A percentile compares a stretch with the other conserved stretches of the same genome.
Conservation (phyloP, 2,113 vertebrate genomes). For the Pandion haliaetus region DNA sequence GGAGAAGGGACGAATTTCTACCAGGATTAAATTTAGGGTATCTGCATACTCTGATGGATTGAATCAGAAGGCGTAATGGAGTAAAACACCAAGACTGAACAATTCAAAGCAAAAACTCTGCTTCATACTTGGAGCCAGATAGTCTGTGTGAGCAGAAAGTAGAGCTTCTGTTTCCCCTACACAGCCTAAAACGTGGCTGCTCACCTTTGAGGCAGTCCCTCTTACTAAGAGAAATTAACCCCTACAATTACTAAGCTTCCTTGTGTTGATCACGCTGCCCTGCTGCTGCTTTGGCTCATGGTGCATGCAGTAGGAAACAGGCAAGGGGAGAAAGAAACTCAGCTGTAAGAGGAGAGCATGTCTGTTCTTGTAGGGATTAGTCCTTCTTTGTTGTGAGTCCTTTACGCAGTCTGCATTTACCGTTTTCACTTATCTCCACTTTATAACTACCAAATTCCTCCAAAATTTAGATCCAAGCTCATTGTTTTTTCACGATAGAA, state of each 20-base stretch:
- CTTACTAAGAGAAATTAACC: not conserved
- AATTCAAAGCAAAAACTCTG: not conserved
- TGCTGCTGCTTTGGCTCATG: not conserved
- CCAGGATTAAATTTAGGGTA: not conserved
- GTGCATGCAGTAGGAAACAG: not conserved
- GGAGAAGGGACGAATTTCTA: not conserved
- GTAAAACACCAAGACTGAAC: not conserved
- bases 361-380: conserved; percentile 3
- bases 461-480: not conserved
- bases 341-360: not conserved
- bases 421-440: not conserved
- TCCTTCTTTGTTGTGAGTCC: not conserved
- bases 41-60: not conserved
- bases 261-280: not conserved
- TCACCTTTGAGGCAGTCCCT: not conserved
- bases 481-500: not conserved
- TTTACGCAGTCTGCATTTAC: not conserved
- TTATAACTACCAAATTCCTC: not conserved
- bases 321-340: not conserved
- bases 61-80: not conserved
- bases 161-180: not conserved
- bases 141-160: not conserved
- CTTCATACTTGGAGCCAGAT: not conserved
- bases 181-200: not conserved
- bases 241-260: not conserved